Evolutionary conservation across 2,113 vertebrate genomes (phyloP).

Genomic region (Mustelus asterias): DNA sequence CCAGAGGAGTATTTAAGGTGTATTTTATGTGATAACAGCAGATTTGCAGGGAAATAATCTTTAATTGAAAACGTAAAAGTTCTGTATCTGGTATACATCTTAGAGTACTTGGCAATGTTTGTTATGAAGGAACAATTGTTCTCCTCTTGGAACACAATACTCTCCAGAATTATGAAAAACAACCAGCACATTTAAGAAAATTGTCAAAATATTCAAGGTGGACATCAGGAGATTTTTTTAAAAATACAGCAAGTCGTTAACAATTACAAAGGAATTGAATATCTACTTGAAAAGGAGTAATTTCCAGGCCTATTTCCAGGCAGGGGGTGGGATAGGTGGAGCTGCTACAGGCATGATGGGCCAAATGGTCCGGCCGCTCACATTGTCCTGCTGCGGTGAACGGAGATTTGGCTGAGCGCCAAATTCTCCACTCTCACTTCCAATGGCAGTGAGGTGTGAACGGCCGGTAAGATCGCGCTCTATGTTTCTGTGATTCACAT

Average conservation of each 20-base stretch:
- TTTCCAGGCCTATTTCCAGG: background rate
- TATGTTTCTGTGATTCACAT: background rate
- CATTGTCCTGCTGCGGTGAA: too few relatives aligned
- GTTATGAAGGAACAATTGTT: background rate
- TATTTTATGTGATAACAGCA: background rate
- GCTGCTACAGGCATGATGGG: background rate
- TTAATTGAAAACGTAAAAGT: background rate
- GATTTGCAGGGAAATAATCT: background rate
- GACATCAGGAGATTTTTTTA: background rate
- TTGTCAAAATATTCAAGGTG: background rate
- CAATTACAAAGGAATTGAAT: background rate
- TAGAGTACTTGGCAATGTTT: background rate
- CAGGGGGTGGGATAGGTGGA: background rate
- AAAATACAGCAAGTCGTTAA: background rate
- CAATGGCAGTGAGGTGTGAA: too few relatives aligned
- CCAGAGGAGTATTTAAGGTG: background rate
- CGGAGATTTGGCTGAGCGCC: too few relatives aligned
- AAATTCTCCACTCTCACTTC: too few relatives aligned
- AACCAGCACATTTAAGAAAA: background rate
- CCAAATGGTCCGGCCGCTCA: background rate
- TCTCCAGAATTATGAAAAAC: background rate
- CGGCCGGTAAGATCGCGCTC: background rate
- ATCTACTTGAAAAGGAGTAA: background rate
- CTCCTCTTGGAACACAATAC: background rate
- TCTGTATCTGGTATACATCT: background rate